Base-by-base conservation (phyloP, 2,888 invertebrate species). In the Plutella xylostella region DNA sequence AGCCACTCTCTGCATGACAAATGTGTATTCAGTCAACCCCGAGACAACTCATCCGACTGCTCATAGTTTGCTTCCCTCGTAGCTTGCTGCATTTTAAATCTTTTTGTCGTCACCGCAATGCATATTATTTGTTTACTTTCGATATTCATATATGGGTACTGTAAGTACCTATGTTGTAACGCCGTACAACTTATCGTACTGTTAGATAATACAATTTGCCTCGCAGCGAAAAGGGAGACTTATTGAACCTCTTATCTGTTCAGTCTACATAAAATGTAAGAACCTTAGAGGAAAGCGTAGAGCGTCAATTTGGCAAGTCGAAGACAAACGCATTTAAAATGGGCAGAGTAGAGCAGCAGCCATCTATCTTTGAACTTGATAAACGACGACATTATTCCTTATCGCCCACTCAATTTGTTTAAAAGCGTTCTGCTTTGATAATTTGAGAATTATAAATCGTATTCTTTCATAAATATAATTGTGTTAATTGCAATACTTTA, bases 321-420 rank as follows among this genome's bases (percentile, higher is more conserved):
- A 72, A 80, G 82, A 80, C 82, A 77, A 82, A 82, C 79, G 80
- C 74, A 78, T 83, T 83, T 83, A 83, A 83, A 82, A 83, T 82
- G 83, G 82, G 80, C 70, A 78, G 76, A 80, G 80, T 70, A 75
- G 78, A 79, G 78, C 76, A 71, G 72, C 68, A 65, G 68, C 74
- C 75, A 83, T 83, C 80, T 76, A 82, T 83, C 82, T 79, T 67
- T 58, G 68, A 69, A 73, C 77, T 78, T 82, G 83, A 83, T 80
- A 83, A 82, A 83, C 76, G 82, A 78, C 80, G 80, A 79, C 83
- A 82, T 83, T 83, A 82, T 78, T 82, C 73, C 78, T 83, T 83
- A 82, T 83, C 83, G 78, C 79, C 80, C 75, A 80, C 82, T 83
- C 83, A 82, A 83, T 83, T 83, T 83, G 79, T 83, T 80, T 80